Conservation (phyloP, 30 jellyfish, hydroid and myxozoan species). For the Hydractinia symbiolongicarpus region DNA sequence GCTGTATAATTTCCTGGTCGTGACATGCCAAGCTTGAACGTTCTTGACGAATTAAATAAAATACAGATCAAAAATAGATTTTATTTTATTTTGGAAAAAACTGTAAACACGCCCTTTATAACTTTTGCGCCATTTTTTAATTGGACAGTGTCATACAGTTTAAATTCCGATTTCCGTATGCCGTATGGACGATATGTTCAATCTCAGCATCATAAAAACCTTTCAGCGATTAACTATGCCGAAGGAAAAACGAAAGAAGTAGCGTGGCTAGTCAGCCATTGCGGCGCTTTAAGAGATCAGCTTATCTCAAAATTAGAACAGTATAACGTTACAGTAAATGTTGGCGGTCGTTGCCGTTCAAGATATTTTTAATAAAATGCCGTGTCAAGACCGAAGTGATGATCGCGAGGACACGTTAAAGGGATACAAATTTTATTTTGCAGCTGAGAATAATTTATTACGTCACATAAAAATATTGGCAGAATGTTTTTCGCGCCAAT, state of each 20-base stretch:
- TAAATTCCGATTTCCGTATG: constrained; percentile 53
- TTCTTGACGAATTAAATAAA: background rate
- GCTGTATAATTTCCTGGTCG: background rate
- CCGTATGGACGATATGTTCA: constrained; percentile 46
- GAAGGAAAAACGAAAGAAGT: constrained; percentile 36
- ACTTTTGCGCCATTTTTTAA: constrained; percentile 44
- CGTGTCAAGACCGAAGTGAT: constrained; percentile 23
- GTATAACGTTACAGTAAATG: constrained; percentile 35
- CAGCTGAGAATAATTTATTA: constrained; percentile 57
- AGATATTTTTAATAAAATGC: constrained; percentile 13
- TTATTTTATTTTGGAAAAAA: background rate
- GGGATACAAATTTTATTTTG: constrained; percentile 56
- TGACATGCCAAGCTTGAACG: background rate
- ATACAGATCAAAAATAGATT: background rate
- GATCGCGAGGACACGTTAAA: constrained; percentile 24
- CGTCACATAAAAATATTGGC: constrained; percentile 79
- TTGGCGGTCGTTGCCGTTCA: constrained; percentile 55
- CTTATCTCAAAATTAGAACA: constrained; percentile 45
- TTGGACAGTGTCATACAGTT: constrained; percentile 75
- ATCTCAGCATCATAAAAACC: background rate
- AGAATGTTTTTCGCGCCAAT: constrained; percentile 24
- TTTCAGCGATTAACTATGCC: constrained; percentile 32
- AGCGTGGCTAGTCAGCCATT: constrained; percentile 68
- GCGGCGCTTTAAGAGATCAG: constrained; percentile 66
- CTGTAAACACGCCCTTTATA: background rate